Evolutionary conservation across 2,888 invertebrate species (phyloP), one percentile per base, ranked within the genome.

Genomic region (Pegoplata infirma): DNA sequence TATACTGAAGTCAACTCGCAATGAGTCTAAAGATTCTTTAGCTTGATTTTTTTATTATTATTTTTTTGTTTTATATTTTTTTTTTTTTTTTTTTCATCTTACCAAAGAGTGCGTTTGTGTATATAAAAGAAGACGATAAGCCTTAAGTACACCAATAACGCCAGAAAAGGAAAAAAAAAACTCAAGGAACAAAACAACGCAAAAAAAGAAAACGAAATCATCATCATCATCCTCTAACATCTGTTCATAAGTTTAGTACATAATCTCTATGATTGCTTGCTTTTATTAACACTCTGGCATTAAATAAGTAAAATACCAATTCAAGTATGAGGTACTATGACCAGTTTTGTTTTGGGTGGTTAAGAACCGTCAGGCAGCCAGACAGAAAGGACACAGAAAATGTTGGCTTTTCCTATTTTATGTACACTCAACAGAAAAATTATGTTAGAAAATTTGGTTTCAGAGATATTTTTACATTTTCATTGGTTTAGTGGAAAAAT

Each of bases 241-340:
- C 74, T 74, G 78, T 71, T 74, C 64, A 61, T 69, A 74, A 74
- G 53, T 74, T 69, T 49, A 53, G 64, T 71, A 28, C 44, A 66
- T 74, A 74, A 79, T 79, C 78, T 69, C 77, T 64, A 23, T 76
- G 67, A 72, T 80, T 81, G 68, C 73, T 72, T 68, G 74, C 67
- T 64, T 81, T 81, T 81, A 74, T 81, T 76, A 76, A 80, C 71
- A 81, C 73, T 71, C 71, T 68, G 40, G 40, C 23, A 75, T 61
- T 61, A 51, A 61, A 71, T 44, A 61, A 28, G n/a, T n/a, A n/a
- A n/a, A n/a, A 56, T 56, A 56, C 16, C 55, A 67, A 36, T 16
- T 8, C n/a, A 40, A 40, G 36, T n/a, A 40, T 40, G 36, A n/a
- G 36, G 36, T 40, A 32, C 32, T 28, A 28, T 32, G 25, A 6